phyloP scores from a whole-genome alignment of 2,888 invertebrate species.

The Drosophila antonietae region DNA sequence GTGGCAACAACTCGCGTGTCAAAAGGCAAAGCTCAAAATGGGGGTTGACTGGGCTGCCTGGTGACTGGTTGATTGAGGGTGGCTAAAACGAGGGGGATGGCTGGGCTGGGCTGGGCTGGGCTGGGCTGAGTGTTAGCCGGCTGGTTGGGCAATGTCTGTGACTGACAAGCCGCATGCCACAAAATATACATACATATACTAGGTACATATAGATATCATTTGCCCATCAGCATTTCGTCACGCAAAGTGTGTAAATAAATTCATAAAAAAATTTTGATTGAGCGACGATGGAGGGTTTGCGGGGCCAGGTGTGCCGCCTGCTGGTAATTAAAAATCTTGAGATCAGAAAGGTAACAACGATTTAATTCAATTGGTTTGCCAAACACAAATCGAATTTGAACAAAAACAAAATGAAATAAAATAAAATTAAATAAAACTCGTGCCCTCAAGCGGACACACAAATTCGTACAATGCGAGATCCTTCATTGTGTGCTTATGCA shows the following conservation, averaged over 20 bases:
- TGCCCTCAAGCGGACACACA: conserved; percentile 45
- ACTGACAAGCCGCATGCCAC: conserved; percentile 84
- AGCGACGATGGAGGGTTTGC: conserved; percentile 25
- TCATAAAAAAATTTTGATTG: conserved; percentile 71
- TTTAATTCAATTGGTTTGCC: conserved; percentile 69
- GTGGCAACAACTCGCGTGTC: conserved; percentile 56
- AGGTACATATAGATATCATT: conserved; percentile 69
- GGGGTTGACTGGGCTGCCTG: conserved; percentile 29
- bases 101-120: conserved; percentile 8
- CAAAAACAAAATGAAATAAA: background rate
- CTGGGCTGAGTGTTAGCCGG: conserved; percentile 1
- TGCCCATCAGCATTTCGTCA: conserved; percentile 63
- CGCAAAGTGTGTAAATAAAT: conserved; percentile 77
- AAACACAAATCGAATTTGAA: conserved; percentile 59
- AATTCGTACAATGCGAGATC: conserved; percentile 39
- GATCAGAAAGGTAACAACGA: conserved; percentile 48
- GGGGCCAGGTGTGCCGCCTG: conserved; percentile 51
- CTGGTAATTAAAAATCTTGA: conserved; percentile 63
- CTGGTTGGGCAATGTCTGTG: conserved; percentile 80
- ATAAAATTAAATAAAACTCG: conserved; percentile 24
- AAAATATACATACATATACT: conserved; percentile 49
- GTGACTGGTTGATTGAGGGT: conserved; percentile 31
- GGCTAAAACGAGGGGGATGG: conserved; percentile 24
- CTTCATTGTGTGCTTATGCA: conserved; percentile 62
- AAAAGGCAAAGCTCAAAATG: conserved; percentile 59